Percentiles rank a stretch among this genome's conserved stretches.
phyloP scores from a whole-genome alignment of 1,140 invertebrate genomes.

The Colletes gigas region DNA sequence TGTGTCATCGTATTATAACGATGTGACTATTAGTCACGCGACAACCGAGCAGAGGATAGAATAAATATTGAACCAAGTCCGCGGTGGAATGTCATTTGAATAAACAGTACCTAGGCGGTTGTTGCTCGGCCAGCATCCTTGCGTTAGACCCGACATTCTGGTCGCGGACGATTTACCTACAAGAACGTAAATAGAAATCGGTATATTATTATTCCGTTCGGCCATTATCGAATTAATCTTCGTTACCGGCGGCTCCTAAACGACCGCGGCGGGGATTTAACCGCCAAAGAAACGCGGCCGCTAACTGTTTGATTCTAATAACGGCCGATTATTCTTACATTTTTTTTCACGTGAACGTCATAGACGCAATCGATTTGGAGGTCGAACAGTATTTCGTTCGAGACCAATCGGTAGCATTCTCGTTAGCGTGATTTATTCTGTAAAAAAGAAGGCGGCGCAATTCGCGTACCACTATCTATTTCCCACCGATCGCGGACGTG shows the following conservation, averaged over 20 bases:
- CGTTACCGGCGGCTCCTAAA: background rate
- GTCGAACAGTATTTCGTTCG: background rate
- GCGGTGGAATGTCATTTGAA: constrained; percentile 52
- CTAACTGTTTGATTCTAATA: constrained; percentile 2
- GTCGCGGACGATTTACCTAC: constrained; percentile 20
- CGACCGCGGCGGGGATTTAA: background rate
- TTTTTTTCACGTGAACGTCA: background rate
- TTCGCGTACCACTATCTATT: constrained; percentile 31
- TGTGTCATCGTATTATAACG: constrained; percentile 30
- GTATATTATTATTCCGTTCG: background rate
- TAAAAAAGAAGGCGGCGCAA: constrained; percentile 22
- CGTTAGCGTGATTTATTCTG: constrained; percentile 40
- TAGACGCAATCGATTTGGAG: constrained; percentile 1
- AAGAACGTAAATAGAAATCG: constrained; percentile 7
- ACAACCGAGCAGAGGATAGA: constrained; percentile 49
- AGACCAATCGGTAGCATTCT: constrained; percentile 29
- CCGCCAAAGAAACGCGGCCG: background rate
- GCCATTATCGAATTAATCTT: constrained; percentile 46
- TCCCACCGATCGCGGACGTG: constrained; percentile 29
- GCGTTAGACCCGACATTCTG: constrained; percentile 43
- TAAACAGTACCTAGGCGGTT: constrained; percentile 49
- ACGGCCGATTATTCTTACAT: constrained; percentile 14
- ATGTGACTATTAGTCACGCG: constrained; percentile 44
- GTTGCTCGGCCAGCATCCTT: constrained; percentile 42
- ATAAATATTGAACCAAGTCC: constrained; percentile 49